Base-by-base conservation (phyloP, 2,797 vertebrate species). In the Helostoma temminkii region DNA sequence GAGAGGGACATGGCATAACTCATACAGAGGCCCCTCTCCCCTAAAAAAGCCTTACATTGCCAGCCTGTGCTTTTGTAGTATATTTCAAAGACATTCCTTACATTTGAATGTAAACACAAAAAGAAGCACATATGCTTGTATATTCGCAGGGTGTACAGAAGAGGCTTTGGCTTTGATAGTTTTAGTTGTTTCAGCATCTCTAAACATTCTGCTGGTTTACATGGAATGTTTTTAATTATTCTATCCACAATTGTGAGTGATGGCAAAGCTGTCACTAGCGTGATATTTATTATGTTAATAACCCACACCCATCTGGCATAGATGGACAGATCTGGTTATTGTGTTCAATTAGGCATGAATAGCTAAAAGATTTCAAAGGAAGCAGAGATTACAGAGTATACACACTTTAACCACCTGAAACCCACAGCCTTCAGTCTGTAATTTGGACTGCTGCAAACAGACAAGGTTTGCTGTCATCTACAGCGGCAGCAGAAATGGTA, bases 261-360 rank as follows among this genome's bases (percentile, higher is more conserved):
- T 66, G 64, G 67, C 76, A 76, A 57, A 22, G 12, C 66, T 66
- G 39, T 19, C 62, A 47, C 69, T 53, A 0, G 24, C 57, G 68
- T 58, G 80, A 87, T 76, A 84, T 86, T 80, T 73, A 80, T 83
- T 73, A 71, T 68, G 81, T 68, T 87, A 86, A 85, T 84, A 74
- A 84, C 76, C 64, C 67, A 41, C 82, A 87, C 85, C 81, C 75
- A 83, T 82, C 78, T 85, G 84, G 81, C 78, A 74, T 52, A 9
- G 68, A 32, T 56, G 9, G 68, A 47, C 66, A n/a, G 32, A 77
- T 74, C 71, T 60, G 80, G 78, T 71, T 71, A 66, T 43, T 81
- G 66, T 69, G 61, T 47, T 81, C 63, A 57, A 88, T 87, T 82
- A 88, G 66, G 82, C 84, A 62, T 88, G 85, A 83, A 63, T 66